Base-by-base conservation (phyloP, 2,113 vertebrate species). In the Onychostruthus taczanowskii region DNA sequence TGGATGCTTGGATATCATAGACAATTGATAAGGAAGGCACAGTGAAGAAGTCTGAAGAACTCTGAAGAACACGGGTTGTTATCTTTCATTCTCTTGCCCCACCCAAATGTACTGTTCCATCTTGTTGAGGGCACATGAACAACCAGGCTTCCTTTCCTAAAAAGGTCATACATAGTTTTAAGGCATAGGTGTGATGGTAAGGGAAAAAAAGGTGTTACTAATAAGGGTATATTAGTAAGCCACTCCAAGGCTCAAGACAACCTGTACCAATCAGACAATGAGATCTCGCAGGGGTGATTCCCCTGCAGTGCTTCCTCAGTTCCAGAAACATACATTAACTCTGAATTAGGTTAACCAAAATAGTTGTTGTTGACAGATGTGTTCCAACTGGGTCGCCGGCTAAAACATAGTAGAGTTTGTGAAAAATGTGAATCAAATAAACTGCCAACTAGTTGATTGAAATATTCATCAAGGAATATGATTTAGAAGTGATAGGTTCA, bases 391-490 rank as follows among this genome's bases (percentile, higher is more conserved):
- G 24, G 33, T 20, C 78, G 39, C 15, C n/a, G 56, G 14, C 30
- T 86, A 80, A 80, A 92, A 56, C 27, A 83, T 33, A 14, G 23
- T 18, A 30, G 12, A 49, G 8, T 56, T 84, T 79, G 31, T 58
- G 68, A 87, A 87, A 93, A 84, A 81, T 19, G 35, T 61, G 37
- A 15, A 35, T 30, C 68, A 64, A 78, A 80, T 84, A 72, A 89
- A 39, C 23, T 16, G 6, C 21, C 49, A 68, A 28, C 11, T 81
- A 84, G 70, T 61, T 83, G 67, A 69, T 17, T 59, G 39, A 87
- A 64, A 85, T 73, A 73, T 85, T 95, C 12, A 46, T 66, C 58
- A 82, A 79, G 28, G 33, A n/a, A 46, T 73, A 69, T 35, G 46
- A 91, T 35, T 67, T 50, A 62, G 39, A 72, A 84, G 18, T 88